phyloP scores from a whole-genome alignment of 2,113 vertebrate genomes.

The Brachyistius frenatus region DNA sequence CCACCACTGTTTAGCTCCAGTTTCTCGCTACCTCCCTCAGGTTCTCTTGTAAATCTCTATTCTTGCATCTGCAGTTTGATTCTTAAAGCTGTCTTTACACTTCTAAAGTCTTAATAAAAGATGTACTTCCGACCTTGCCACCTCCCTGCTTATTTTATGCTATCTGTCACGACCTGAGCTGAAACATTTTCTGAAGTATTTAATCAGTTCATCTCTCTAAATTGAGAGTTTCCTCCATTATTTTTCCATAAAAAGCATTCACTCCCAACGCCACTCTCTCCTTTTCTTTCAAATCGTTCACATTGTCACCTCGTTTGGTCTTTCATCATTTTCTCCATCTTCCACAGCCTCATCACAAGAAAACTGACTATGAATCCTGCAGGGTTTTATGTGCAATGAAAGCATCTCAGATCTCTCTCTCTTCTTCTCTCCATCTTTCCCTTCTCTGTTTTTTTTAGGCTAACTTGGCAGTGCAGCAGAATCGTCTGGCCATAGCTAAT shows the following conservation, averaged over 20 bases:
- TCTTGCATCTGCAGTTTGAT: background rate
- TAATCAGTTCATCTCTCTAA: background rate
- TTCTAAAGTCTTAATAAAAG: background rate
- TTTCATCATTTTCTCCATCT: background rate
- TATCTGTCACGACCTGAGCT: background rate
- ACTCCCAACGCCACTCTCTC: background rate
- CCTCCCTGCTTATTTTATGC: background rate
- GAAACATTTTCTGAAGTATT: background rate
- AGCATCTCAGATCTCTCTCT: background rate
- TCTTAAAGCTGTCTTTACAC: background rate
- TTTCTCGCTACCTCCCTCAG: background rate
- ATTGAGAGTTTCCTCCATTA: background rate
- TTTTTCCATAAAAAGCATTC: background rate
- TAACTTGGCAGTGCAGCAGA: conserved; percentile 77
- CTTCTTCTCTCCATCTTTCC: background rate
- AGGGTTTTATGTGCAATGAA: conserved; percentile 10
- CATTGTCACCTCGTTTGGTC: background rate
- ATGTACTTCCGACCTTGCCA: background rate
- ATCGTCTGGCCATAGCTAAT: conserved; percentile 70
- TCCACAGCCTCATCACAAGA: background rate
- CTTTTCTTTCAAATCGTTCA: background rate
- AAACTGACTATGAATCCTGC: background rate
- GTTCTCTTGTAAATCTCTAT: too few species aligned
- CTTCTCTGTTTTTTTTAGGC: conserved; percentile 50
- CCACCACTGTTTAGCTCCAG: background rate